Conservation (phyloP, 2,797 vertebrate species). For the Zenarchopterus dispar region DNA sequence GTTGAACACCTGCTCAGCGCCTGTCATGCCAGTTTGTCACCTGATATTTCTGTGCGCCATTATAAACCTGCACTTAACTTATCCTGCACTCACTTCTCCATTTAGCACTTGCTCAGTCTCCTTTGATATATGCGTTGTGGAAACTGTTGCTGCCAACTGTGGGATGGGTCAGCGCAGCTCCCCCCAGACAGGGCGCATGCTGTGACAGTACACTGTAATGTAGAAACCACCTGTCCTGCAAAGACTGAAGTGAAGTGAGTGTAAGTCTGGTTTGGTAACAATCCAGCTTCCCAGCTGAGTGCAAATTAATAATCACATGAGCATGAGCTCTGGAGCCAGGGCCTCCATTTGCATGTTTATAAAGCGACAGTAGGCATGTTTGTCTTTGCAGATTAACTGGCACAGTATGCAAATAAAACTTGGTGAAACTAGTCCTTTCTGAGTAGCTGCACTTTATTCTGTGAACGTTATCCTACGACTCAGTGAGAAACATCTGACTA, state of each 20-base stretch:
- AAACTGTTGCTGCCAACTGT: slow-evolving; percentile 42
- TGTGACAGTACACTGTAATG: background rate
- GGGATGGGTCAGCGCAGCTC: slow-evolving; percentile 2
- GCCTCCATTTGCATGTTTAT: background rate
- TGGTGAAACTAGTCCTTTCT: no score
- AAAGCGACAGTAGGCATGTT: background rate
- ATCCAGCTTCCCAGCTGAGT: slow-evolving; percentile 31
- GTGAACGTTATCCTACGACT: no score
- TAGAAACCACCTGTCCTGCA: slow-evolving; percentile 36
- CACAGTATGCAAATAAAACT: no score
- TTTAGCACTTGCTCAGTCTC: background rate
- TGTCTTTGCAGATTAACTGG: no score
- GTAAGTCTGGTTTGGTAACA: slow-evolving; percentile 20
- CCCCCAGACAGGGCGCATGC: background rate
- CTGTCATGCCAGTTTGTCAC: background rate
- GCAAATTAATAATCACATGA: background rate
- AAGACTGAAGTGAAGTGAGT: background rate
- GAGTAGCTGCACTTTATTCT: no score
- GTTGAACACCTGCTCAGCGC: slow-evolving; percentile 5
- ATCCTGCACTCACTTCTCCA: background rate
- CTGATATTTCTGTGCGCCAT: slow-evolving; percentile 19
- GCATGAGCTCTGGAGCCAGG: slow-evolving; percentile 1
- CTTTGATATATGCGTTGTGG: slow-evolving; percentile 25
- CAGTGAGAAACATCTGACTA: no score
- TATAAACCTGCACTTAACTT: slow-evolving; percentile 6